These are phyloP conservation scores for Epinotia bilunana DNA, from an alignment of 2,888 invertebrate genomes.

Conservation along the genomic window DNA sequence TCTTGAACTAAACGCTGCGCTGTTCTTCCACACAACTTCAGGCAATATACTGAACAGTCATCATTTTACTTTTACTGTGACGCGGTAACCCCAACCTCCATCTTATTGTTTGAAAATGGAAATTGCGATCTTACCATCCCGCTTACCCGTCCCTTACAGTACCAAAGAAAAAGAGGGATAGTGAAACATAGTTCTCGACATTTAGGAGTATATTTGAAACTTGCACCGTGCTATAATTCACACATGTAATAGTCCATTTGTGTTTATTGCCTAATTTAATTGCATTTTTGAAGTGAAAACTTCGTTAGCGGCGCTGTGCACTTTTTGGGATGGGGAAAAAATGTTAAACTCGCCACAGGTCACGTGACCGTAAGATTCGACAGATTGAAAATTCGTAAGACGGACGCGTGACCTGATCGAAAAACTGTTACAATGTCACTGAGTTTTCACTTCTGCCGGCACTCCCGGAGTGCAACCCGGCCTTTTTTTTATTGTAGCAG, in stretches of 20 bases:
- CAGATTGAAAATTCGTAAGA: no score
- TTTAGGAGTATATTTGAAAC: neutral
- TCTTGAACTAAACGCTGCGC: no score
- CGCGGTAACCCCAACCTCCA: neutral
- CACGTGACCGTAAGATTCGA: no score
- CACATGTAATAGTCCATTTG: neutral
- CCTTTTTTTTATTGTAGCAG: neutral
- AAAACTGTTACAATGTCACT: no score
- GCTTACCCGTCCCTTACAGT: neutral
- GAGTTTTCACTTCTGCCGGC: no score
- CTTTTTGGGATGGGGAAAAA: no score
- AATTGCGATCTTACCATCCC: neutral
- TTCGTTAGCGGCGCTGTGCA: no score
- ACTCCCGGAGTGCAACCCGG: no score
- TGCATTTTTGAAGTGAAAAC: no score
- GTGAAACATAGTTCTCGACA: neutral
- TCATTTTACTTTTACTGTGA: neutral
- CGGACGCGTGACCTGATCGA: no score
- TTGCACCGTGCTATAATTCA: neutral
- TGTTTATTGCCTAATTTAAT: slow-evolving; percentile 4
- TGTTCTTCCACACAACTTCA: neutral
- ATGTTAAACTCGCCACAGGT: no score
- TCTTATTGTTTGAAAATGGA: neutral
- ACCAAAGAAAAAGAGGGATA: neutral
- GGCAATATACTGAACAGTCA: neutral